Evolutionary conservation across 1,140 invertebrate species (phyloP).

Genomic region (Drosophila teissieri): DNA sequence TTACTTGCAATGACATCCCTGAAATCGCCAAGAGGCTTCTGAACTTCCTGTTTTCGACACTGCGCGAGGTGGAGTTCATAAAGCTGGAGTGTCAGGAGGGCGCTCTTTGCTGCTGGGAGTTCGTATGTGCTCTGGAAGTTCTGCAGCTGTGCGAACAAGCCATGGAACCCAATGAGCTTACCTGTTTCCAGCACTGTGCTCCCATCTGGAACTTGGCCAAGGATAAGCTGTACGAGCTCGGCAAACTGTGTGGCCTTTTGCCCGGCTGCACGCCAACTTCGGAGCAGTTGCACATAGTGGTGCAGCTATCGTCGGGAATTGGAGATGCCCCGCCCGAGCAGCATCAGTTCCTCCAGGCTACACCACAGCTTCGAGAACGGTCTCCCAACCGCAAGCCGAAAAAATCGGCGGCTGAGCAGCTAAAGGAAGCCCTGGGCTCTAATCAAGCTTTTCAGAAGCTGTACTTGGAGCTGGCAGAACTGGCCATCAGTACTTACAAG

Average conservation of each 20-base stretch:
- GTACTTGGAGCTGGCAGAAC: constrained; percentile 96
- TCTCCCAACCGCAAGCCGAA: constrained; percentile 84
- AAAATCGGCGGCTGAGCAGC: constrained; percentile 90
- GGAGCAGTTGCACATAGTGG: constrained; percentile 94
- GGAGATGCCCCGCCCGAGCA: constrained; percentile 87
- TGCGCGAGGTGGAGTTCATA: constrained; percentile 78
- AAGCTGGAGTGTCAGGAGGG: constrained; percentile 88
- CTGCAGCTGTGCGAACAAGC: constrained; percentile 91
- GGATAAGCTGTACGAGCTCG: constrained; percentile 95
- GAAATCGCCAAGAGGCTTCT: constrained; percentile 79
- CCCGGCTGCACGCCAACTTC: constrained; percentile 93
- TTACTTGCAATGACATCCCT: constrained; percentile 70
- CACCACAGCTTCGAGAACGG: constrained; percentile 72
- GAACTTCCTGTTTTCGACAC: constrained; percentile 77
- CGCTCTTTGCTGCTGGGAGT: constrained; percentile 96
- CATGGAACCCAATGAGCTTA: constrained; percentile 87
- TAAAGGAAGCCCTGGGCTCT: constrained; percentile 96
- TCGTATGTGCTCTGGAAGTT: constrained; percentile 95
- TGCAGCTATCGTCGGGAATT: constrained; percentile 95
- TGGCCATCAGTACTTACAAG: constrained; percentile 98
- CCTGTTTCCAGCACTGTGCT: constrained; percentile 93
- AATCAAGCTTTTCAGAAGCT: constrained; percentile 95
- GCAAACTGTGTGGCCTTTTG: constrained; percentile 95
- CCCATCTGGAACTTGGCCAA: constrained; percentile 96
- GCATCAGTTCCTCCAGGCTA: constrained; percentile 68